Evolutionary conservation across 2,888 invertebrate genomes (phyloP), one percentile per base, ranked within the genome.

Genomic region (Chrysotoxum bicinctum): DNA sequence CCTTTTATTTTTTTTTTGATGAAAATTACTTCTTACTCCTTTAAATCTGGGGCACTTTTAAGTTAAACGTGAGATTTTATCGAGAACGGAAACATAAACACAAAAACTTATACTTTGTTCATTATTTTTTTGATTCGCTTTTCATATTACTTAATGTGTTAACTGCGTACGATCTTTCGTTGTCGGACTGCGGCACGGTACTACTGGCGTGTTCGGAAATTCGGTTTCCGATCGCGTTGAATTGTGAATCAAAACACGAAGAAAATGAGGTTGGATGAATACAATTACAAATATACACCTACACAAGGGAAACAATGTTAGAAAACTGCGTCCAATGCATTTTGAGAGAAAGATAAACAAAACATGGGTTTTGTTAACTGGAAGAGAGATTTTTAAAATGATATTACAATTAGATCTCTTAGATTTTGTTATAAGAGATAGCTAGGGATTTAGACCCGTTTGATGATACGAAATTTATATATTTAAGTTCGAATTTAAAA

Each of bases 61-160:
- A 56, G 72, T 45, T 45, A 16, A 77, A 50, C 58, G 54, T 74
- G 62, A 64, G 68, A 64, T 81, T 66, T 85, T 81, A 85, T 85
- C 85, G 56, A 75, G 68, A 85, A 81, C 85, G 85, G 75, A 85
- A 81, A 68, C 69, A 69, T 70, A 81, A 69, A 35, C 75, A 80
- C 74, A 74, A 52, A 14, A 64, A 64, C 45, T 52, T 26, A 4
- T 73, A 62, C 21, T 19, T 50, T 37, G 35, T 8, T 73, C 43
- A 16, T 73, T 60, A 16, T 37, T 40, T 30, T 45, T 54, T 45
- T 37, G 16, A 43, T 58, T 80, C 81, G 58, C 73, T 26, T 52
- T 56, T 35, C 1, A 32, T 19, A 35, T 52, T 84, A 84, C 84
- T 84, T 84, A 84, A 70, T 72, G 75, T 60, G 50, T 62, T 40